phyloP scores from a whole-genome alignment of 2,113 vertebrate genomes.

The Ploceus nigricollis region DNA sequence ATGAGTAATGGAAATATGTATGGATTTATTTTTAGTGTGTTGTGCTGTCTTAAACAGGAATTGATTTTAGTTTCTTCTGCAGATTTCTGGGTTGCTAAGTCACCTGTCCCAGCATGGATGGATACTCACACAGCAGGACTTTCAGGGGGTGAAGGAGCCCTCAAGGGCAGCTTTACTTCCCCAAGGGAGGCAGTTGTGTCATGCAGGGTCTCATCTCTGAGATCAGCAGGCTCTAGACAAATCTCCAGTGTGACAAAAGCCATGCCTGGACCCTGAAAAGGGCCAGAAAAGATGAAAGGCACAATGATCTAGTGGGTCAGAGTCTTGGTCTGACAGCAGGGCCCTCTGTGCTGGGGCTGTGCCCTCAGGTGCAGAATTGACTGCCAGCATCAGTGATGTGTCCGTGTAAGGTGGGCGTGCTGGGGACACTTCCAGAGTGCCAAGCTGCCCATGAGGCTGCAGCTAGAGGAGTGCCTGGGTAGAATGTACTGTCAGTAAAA shows the following conservation, averaged over 20 bases:
- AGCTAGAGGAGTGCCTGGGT: not conserved
- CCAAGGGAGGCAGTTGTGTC: not conserved
- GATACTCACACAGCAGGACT: not conserved
- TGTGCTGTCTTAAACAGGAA: not conserved
- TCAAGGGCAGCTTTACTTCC: not conserved
- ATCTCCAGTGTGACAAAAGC: not conserved
- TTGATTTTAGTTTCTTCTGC: not conserved
- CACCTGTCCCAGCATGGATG: not conserved
- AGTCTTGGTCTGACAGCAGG: not conserved
- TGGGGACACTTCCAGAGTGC: not conserved
- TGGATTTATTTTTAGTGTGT: not conserved
- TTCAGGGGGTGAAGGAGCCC: not conserved
- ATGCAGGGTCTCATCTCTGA: not conserved
- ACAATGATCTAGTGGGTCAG: not conserved
- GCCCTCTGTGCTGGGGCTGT: not conserved
- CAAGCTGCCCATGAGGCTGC: not conserved
- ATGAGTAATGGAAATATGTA: not conserved
- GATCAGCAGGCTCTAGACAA: not conserved
- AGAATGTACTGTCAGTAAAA: not conserved
- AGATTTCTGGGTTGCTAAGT: not conserved
- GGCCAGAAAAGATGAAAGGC: not conserved
- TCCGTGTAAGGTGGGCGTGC: rapidly evolving
- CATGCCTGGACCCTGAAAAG: not conserved
- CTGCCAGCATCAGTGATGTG: not conserved
- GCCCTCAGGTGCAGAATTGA: not conserved